A percentile compares a stretch with the other conserved stretches of the same genome.
Evolutionary conservation across 2,888 invertebrate genomes (phyloP).

Genomic region (Dorcus hopei): DNA sequence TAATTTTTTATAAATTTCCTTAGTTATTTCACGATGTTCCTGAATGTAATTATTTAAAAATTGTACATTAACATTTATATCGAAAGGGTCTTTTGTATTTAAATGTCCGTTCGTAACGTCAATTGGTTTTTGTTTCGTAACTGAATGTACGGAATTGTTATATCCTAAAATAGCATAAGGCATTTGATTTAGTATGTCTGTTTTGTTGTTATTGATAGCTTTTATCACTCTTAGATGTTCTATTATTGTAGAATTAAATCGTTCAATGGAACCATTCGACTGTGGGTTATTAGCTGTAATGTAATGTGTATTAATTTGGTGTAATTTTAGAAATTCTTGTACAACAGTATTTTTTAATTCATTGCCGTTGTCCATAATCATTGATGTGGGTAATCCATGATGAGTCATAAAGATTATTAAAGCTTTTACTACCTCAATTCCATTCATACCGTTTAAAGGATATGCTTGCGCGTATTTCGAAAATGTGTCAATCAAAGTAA

Average conservation of each 20-base stretch:
- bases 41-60: too few species aligned
- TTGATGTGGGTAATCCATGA: background rate
- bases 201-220: too few species aligned
- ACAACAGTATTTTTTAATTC: too few species aligned
- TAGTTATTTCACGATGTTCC: too few species aligned
- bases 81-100: background rate
- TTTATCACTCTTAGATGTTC: background rate
- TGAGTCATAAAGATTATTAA: background rate
- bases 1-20: background rate
- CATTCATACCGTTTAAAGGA: conserved; percentile 2
- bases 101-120: background rate
- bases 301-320: background rate
- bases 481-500: conserved; percentile 16
- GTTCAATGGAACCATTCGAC: background rate
- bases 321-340: background rate
- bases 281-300: background rate
- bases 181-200: too few species aligned
- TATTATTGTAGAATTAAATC: background rate
- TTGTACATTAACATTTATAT: too few species aligned
- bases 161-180: background rate
- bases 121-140: background rate
- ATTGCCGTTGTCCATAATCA: background rate
- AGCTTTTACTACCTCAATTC: background rate
- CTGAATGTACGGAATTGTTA: background rate
- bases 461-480: conserved; percentile 15